These are phyloP conservation scores for Macrophya alboannulata DNA, from an alignment of 2,888 invertebrate genomes.

Conservation along the genomic window DNA sequence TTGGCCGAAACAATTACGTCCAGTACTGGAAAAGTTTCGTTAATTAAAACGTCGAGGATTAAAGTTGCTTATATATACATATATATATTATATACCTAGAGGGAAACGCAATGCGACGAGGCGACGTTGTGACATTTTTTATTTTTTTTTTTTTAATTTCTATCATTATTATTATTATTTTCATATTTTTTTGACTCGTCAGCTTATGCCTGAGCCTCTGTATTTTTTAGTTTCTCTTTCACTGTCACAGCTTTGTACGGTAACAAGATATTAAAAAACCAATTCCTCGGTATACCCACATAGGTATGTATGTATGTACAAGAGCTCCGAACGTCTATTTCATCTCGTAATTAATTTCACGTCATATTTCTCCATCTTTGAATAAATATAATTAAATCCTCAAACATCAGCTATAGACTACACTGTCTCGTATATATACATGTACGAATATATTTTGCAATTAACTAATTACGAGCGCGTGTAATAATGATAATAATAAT, in stretches of 20 bases:
- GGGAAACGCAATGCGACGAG: constrained; percentile 9
- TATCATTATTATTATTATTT: no score
- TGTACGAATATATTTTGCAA: background rate
- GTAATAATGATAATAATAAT: background rate
- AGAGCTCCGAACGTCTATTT: background rate
- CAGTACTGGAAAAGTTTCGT: constrained; percentile 13
- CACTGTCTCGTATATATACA: background rate
- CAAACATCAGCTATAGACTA: background rate
- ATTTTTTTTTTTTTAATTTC: background rate
- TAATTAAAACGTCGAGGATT: constrained; percentile 26
- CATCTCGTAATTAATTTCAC: background rate
- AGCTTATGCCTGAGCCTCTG: constrained; percentile 1
- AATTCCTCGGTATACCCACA: background rate
- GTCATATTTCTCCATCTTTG: background rate
- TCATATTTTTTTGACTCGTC: constrained; percentile 4
- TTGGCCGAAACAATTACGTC: constrained; percentile 7
- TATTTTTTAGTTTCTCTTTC: background rate
- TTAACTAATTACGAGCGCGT: background rate
- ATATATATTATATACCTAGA: no score
- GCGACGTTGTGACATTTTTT: background rate
- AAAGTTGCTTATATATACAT: background rate
- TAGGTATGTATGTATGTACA: background rate
- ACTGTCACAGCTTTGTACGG: constrained; percentile 1
- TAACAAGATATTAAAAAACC: background rate
- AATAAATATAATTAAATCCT: background rate